Evolutionary conservation across 2,113 vertebrate species (phyloP).

Genomic region (Oceanites oceanicus): DNA sequence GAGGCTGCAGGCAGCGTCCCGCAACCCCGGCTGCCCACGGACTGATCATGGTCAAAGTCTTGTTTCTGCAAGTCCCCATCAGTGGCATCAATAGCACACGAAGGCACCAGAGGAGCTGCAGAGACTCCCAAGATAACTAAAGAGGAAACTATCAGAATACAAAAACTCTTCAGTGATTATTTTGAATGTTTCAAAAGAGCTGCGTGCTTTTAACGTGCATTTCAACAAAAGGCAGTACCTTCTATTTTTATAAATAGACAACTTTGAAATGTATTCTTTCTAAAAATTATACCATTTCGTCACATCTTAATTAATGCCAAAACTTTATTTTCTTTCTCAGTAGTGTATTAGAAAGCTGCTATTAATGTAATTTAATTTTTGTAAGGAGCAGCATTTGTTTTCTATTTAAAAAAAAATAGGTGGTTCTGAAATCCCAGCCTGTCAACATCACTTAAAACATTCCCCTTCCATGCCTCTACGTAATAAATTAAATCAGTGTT

Average conservation of each 20-base stretch:
- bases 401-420: constrained; percentile 71
- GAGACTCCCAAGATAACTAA: neutral
- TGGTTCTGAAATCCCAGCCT: constrained; percentile 72
- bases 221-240: constrained; percentile 51
- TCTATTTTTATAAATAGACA: constrained; percentile 64
- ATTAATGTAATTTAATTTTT: constrained; percentile 77
- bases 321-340: constrained; percentile 70
- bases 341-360: constrained; percentile 68
- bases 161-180: constrained; percentile 47
- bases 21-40: rapidly evolving
- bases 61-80: neutral
- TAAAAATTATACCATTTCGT: constrained; percentile 66
- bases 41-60: neutral
- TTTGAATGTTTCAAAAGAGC: constrained; percentile 55
- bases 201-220: neutral
- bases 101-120: neutral
- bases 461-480: constrained; percentile 65
- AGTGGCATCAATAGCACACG: neutral
- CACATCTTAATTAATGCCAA: constrained; percentile 76
- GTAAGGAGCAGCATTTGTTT: constrained; percentile 72
- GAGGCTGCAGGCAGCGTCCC: neutral
- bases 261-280: constrained; percentile 68
- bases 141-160: constrained; percentile 52
- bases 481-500: constrained; percentile 83
- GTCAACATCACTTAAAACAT: constrained; percentile 77